Conservation (phyloP, 2,797 vertebrate species). For the Enteromius anoplus region DNA sequence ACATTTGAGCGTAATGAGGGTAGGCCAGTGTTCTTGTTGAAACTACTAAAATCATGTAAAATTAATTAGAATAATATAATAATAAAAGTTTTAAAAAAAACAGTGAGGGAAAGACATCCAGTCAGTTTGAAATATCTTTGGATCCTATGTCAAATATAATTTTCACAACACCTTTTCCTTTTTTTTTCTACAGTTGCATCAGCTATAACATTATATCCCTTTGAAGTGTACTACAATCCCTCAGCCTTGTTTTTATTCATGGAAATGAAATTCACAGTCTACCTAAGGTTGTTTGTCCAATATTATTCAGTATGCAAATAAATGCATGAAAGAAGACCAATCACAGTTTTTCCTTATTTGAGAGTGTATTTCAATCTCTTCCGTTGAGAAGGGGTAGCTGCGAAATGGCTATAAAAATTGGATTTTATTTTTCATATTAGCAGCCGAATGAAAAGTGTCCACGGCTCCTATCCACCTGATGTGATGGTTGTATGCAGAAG, state of each 20-base stretch:
- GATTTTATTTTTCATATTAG: slow-evolving; percentile 11
- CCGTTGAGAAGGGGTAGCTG: not conserved
- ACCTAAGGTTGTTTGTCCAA: not conserved
- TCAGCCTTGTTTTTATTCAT: not conserved
- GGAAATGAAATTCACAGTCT: not conserved
- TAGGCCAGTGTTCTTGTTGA: not conserved
- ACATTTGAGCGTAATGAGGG: not conserved
- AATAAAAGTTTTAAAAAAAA: not conserved
- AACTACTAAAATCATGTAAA: not conserved
- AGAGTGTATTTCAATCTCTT: not conserved
- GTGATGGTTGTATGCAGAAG: not conserved
- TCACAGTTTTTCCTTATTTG: not conserved
- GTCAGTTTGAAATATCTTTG: not conserved
- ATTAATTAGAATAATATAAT: not conserved
- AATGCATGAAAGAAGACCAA: not conserved
- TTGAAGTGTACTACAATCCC: not conserved
- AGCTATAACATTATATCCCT: not conserved
- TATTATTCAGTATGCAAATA: not conserved
- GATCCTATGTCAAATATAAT: not conserved
- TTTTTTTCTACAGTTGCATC: not conserved
- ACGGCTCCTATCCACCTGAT: not conserved
- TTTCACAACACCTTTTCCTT: not conserved
- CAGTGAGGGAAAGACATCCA: not conserved
- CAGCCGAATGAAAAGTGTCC: not conserved
- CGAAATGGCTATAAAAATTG: not conserved